A percentile compares a stretch with the other conserved stretches of the same genome.
phyloP scores from a whole-genome alignment of 2,888 invertebrate species.

The Acanthoscelides obtectus region DNA sequence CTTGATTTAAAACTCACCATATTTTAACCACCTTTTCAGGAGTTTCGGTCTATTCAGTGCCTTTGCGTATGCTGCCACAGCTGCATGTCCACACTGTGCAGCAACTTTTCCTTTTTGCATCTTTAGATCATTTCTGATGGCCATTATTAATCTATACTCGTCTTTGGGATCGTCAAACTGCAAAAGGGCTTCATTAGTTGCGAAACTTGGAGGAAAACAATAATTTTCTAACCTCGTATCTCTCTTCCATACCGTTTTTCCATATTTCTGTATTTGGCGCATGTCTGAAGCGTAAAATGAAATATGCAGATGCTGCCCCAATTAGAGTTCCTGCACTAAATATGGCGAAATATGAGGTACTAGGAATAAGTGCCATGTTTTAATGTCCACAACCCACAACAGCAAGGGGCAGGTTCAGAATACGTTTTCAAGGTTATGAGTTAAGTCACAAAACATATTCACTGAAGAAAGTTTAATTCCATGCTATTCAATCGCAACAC shows the following conservation, averaged over 20 bases:
- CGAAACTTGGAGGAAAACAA: not conserved
- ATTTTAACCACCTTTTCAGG: slow-evolving; percentile 53
- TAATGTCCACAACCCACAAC: too few species aligned
- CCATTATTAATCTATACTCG: slow-evolving; percentile 77
- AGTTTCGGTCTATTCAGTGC: slow-evolving; percentile 60
- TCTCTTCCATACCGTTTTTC: slow-evolving; percentile 38
- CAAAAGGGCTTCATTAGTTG: slow-evolving; percentile 6
- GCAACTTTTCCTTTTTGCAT: slow-evolving; percentile 96
- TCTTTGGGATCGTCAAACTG: slow-evolving; percentile 44
- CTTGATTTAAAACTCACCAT: slow-evolving; percentile 26
- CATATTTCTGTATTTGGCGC: slow-evolving; percentile 27
- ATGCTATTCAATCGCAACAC: too few species aligned
- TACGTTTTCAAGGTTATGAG: too few species aligned
- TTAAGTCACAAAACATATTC: too few species aligned
- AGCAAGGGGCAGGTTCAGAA: too few species aligned
- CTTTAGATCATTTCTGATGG: slow-evolving; percentile 83
- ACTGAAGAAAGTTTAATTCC: too few species aligned
- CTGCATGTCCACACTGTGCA: slow-evolving; percentile 93
- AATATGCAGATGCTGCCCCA: slow-evolving; percentile 37
- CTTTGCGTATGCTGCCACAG: slow-evolving; percentile 78
- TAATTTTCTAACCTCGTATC: slow-evolving; percentile 35
- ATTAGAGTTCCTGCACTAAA: slow-evolving; percentile 40
- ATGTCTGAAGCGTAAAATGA: slow-evolving; percentile 28
- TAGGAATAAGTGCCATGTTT: slow-evolving; percentile 36
- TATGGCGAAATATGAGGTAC: slow-evolving; percentile 33